Percentiles rank a stretch among this genome's conserved stretches.
Evolutionary conservation across 2,113 vertebrate species (phyloP).

Genomic region (Zosterops borbonicus): DNA sequence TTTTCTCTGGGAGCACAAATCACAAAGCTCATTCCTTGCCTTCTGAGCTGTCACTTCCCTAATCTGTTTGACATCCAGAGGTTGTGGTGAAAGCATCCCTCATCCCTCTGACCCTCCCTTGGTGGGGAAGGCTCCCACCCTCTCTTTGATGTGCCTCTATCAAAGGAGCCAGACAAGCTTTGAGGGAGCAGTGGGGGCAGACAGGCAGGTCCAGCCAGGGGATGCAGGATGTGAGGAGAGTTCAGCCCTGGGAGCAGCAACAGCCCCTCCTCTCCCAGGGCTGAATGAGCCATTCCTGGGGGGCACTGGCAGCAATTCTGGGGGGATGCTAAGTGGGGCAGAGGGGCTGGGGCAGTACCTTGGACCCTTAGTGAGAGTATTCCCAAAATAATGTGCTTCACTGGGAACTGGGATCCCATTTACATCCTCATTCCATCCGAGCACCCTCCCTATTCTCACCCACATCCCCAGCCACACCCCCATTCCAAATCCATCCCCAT

Average conservation of each 20-base stretch:
- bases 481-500: not conserved
- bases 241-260: not conserved
- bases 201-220: fast-evolving
- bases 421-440: not conserved
- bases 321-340: not conserved
- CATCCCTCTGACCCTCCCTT: not conserved
- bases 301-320: fast-evolving
- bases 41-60: not conserved
- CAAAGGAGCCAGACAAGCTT: not conserved
- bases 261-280: not conserved
- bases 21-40: not conserved
- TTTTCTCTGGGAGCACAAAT: not conserved
- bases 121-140: not conserved
- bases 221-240: not conserved
- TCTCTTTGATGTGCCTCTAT: not conserved
- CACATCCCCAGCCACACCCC: not conserved
- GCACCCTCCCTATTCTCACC: not conserved
- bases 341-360: not conserved
- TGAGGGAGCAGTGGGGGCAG: not conserved
- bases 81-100: conserved; percentile 10
- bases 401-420: not conserved
- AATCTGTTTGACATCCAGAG: conserved; percentile 25
- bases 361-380: not conserved
- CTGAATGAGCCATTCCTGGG: not conserved
- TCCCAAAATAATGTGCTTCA: not conserved